Percentiles rank a stretch among this genome's conserved stretches.
phyloP scores from a whole-genome alignment of 92 coral and sea anemone genomes.

The Muricea muricata region DNA sequence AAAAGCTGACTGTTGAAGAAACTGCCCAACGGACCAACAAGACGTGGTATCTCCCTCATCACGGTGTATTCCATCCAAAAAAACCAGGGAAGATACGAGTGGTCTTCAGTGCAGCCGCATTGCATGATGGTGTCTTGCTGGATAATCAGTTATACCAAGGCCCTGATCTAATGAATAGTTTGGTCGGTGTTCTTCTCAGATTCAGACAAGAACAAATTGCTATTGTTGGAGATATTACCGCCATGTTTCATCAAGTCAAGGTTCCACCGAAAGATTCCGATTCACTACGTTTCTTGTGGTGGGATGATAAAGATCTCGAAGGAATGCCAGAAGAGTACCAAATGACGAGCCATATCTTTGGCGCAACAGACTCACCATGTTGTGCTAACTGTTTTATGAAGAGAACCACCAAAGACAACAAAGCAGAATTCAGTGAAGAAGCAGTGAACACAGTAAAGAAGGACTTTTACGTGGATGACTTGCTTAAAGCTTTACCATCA shows the following conservation, averaged over 20 bases:
- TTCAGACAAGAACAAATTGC: conserved; percentile 66
- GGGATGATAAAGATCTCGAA: conserved; percentile 54
- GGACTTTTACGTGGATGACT: conserved; percentile 70
- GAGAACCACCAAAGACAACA: conserved; percentile 65
- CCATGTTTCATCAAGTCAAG: conserved; percentile 70
- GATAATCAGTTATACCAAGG: conserved; percentile 70
- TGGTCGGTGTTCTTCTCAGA: conserved; percentile 68
- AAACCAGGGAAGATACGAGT: conserved; percentile 66
- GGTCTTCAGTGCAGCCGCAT: conserved; percentile 73
- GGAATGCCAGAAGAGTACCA: conserved; percentile 61
- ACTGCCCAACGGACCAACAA: conserved; percentile 40
- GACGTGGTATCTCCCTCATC: conserved; percentile 77
- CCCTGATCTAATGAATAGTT: conserved; percentile 67
- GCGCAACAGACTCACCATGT: conserved; percentile 65
- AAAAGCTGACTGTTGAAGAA: conserved; percentile 57
- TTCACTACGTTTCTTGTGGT: conserved; percentile 72
- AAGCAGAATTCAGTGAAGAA: conserved; percentile 47
- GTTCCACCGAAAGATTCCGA: conserved; percentile 70
- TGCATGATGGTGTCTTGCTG: conserved; percentile 58
- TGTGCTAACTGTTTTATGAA: conserved; percentile 62
- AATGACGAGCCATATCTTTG: conserved; percentile 68
- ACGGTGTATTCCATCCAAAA: conserved; percentile 66
- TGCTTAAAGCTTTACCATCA: conserved; percentile 62
- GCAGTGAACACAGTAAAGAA: conserved; percentile 58
- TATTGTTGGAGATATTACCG: conserved; percentile 66